These are phyloP conservation scores for Stichopus chloronotus DNA, from an alignment of 35 echinoderm and acorn worm genomes.

Conservation along the genomic window DNA sequence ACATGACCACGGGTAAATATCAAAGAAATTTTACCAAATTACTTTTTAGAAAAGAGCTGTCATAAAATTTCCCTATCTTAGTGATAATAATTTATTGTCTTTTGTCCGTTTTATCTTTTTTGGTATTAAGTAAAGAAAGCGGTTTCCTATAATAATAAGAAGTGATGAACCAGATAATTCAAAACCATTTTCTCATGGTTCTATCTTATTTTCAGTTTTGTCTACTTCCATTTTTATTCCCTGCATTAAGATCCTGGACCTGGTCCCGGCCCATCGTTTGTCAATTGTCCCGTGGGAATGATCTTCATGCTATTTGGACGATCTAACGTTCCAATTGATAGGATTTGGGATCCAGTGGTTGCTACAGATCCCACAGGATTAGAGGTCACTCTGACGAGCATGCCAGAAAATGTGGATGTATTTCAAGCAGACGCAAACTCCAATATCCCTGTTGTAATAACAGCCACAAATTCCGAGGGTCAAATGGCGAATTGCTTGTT, in stretches of 20 bases:
- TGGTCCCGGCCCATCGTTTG: not conserved
- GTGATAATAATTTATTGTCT: too few species aligned
- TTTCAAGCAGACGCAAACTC: not conserved
- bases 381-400: not conserved
- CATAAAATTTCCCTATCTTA: too few species aligned
- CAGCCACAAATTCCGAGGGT: not conserved
- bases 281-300: not conserved
- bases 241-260: conserved; percentile 14
- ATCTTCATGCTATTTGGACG: not conserved
- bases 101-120: too few species aligned
- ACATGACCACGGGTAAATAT: too few species aligned
- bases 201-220: too few species aligned
- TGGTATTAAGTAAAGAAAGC: too few species aligned
- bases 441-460: not conserved
- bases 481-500: not conserved
- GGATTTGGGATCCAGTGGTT: not conserved
- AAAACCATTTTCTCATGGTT: too few species aligned
- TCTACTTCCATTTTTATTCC: too few species aligned
- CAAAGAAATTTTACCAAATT: too few species aligned
- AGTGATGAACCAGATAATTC: too few species aligned
- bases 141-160: too few species aligned
- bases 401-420: not conserved
- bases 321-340: not conserved
- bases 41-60: too few species aligned
- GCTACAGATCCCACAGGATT: not conserved